These are phyloP conservation scores for Margarornis squamiger DNA, from an alignment of 2,797 vertebrate species.

Conservation along the genomic window DNA sequence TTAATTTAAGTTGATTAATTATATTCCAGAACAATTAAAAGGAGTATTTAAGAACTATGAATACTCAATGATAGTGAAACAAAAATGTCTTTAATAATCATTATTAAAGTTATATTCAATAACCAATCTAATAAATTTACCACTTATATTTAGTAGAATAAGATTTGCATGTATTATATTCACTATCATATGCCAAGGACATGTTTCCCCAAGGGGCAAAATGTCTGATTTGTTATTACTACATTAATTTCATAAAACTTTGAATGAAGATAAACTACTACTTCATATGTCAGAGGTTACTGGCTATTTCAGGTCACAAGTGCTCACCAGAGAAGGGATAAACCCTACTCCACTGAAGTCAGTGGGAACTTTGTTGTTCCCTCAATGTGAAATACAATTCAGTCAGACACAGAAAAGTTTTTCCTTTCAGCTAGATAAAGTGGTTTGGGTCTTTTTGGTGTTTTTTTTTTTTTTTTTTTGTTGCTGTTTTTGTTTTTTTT, in stretches of 20 bases:
- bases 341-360: neutral
- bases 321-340: neutral
- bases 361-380: neutral
- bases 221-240: neutral
- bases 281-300: neutral
- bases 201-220: rapidly evolving
- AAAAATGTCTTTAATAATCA: neutral
- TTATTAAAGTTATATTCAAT: neutral
- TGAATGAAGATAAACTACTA: neutral
- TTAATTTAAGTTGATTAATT: constrained; percentile 1
- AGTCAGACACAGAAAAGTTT: neutral
- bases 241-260: neutral
- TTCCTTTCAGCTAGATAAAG: neutral
- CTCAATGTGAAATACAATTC: neutral
- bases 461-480: neutral
- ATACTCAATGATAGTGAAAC: neutral
- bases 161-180: neutral
- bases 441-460: neutral
- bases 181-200: neutral
- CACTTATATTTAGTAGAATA: neutral
- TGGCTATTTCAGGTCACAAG: neutral
- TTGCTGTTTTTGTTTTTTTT: neutral
- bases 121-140: neutral
- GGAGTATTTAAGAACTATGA: neutral
- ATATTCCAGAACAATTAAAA: neutral